Conservation (phyloP, 2,113 vertebrate species). For the Lichenostomus cassidix region DNA sequence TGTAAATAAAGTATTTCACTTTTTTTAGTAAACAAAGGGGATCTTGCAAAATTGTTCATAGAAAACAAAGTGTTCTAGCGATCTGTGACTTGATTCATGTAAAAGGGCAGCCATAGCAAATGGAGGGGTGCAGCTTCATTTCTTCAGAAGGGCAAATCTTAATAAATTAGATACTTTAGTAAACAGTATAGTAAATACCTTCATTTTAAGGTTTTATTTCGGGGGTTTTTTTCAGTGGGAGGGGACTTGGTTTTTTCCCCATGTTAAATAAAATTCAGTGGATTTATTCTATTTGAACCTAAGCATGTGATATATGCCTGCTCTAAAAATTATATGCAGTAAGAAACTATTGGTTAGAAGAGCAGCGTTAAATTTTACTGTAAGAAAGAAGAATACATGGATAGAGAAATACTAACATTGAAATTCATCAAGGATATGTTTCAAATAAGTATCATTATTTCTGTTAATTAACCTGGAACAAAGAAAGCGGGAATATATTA, state of each 20-base stretch:
- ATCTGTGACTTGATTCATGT: background rate
- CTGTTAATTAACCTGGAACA: background rate
- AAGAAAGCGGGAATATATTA: background rate
- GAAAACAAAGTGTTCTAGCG: background rate
- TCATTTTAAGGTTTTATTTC: background rate
- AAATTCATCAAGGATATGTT: background rate
- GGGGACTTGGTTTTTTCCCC: accelerated
- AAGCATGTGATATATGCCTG: background rate
- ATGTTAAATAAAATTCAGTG: background rate
- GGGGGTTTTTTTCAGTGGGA: accelerated
- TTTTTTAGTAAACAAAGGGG: background rate
- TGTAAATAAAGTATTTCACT: background rate
- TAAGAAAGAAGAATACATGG: background rate
- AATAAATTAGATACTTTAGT: background rate
- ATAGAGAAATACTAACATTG: background rate
- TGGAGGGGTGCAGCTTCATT: background rate
- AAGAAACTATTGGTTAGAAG: background rate
- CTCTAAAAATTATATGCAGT: background rate
- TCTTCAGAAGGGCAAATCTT: background rate
- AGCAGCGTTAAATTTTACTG: background rate
- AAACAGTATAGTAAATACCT: background rate
- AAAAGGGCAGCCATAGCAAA: background rate
- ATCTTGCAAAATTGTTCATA: background rate
- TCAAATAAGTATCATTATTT: background rate
- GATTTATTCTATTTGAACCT: background rate